Evolutionary conservation across 2,113 vertebrate species (phyloP).

Genomic region (Epinephelus lanceolatus): DNA sequence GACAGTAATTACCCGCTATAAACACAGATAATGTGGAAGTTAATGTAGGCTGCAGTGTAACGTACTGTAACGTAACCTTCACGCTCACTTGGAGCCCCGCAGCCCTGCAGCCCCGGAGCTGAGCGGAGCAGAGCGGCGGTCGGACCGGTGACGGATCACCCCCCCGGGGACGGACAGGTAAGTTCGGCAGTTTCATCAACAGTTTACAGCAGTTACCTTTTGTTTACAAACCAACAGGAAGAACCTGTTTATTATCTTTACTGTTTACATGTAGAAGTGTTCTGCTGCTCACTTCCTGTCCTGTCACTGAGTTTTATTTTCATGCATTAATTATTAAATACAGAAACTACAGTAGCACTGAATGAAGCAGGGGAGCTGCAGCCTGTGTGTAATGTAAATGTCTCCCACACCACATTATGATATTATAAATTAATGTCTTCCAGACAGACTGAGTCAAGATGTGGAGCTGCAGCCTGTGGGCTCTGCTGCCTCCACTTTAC

Average conservation of each 20-base stretch:
- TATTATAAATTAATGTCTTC: not conserved
- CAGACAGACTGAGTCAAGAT: slow-evolving; percentile 46
- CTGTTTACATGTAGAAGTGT: not conserved
- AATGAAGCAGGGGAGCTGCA: not conserved
- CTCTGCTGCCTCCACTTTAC: slow-evolving; percentile 90
- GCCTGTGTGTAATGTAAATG: not conserved
- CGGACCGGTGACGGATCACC: not conserved
- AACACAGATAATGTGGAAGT: not conserved
- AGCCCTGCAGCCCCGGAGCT: too few species aligned
- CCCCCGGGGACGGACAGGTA: not conserved
- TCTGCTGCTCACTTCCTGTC: not conserved
- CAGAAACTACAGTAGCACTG: not conserved
- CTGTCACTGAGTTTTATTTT: not conserved
- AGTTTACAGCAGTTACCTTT: not conserved
- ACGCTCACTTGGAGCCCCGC: too few species aligned
- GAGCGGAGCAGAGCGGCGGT: too few species aligned
- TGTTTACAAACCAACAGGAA: not conserved
- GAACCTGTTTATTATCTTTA: rapidly evolving
- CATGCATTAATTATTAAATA: not conserved
- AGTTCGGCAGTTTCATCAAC: not conserved
- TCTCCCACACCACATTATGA: too few species aligned
- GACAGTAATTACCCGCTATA: not conserved
- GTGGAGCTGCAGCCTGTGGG: slow-evolving; percentile 90
- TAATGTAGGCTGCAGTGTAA: not conserved
- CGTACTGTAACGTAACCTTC: too few species aligned